Evolutionary conservation across 2,888 invertebrate genomes (phyloP).

Genomic region (Merodon equestris): DNA sequence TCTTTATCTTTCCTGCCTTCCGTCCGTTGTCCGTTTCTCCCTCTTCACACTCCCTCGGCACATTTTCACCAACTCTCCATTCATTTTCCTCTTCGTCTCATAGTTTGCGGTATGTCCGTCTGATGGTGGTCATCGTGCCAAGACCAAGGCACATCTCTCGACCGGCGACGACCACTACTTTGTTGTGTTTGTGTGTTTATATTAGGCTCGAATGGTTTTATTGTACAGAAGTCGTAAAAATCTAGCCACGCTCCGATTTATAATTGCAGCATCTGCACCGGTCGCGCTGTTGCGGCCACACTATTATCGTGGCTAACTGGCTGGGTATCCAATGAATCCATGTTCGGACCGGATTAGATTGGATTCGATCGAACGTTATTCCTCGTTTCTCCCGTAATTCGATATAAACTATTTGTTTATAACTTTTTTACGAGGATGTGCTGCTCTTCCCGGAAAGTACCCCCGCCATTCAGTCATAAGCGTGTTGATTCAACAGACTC

Average conservation of each 20-base stretch:
- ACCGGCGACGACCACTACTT: no score
- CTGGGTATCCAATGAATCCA: no score
- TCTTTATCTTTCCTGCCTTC: constrained; percentile 34
- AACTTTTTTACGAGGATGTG: constrained; percentile 48
- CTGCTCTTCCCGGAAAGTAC: constrained; percentile 51
- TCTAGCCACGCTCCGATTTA: constrained; percentile 66
- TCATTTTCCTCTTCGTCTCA: no score
- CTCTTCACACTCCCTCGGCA: no score
- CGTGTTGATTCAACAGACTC: constrained; percentile 62
- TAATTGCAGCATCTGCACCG: constrained; percentile 54
- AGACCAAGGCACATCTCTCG: constrained; percentile 13
- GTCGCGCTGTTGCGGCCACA: constrained; percentile 4
- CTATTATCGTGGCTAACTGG: constrained; percentile 4
- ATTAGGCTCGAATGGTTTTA: constrained; percentile 62
- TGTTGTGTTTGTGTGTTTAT: constrained; percentile 45
- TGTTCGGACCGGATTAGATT: constrained; percentile 64
- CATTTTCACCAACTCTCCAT: no score
- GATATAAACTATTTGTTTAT: constrained; percentile 68
- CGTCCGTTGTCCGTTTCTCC: constrained; percentile 9
- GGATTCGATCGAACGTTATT: constrained; percentile 27
- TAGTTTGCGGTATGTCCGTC: constrained; percentile 40
- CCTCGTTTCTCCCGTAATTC: constrained; percentile 59
- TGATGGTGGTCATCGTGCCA: constrained; percentile 65
- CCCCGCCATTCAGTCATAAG: constrained; percentile 57
- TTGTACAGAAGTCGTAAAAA: constrained; percentile 61